These are phyloP conservation scores for Micropoecilia bifurca DNA, from an alignment of 2,797 vertebrate species.

Conservation along the genomic window DNA sequence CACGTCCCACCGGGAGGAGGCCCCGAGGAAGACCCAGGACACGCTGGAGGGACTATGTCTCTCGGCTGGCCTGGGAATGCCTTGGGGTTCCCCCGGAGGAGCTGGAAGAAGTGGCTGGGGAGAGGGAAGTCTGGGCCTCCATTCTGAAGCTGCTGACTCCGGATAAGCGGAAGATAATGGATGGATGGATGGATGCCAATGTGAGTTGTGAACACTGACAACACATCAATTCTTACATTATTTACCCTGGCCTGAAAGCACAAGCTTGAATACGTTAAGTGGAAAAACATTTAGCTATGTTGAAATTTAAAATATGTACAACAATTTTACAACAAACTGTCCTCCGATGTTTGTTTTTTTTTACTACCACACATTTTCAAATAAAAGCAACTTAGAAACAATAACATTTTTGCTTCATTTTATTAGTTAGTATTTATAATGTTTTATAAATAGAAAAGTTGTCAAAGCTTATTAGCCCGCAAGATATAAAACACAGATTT, in stretches of 20 bases:
- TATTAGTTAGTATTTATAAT: slow-evolving; percentile 3
- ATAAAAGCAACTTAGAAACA: background rate
- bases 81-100: too few relatives aligned
- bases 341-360: background rate
- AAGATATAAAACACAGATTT: background rate
- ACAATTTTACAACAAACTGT: background rate
- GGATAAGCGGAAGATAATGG: too few relatives aligned
- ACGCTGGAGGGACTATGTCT: too few relatives aligned
- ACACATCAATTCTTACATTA: background rate
- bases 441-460: slow-evolving; percentile 11
- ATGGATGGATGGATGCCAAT: too few relatives aligned
- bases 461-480: slow-evolving; percentile 1
- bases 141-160: too few relatives aligned
- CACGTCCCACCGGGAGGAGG: too few relatives aligned
- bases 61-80: too few relatives aligned
- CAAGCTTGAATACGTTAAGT: background rate
- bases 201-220: background rate
- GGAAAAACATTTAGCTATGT: background rate
- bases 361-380: background rate
- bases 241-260: background rate
- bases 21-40: too few relatives aligned
- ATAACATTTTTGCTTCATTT: background rate
- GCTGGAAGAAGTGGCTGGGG: too few relatives aligned
- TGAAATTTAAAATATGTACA: background rate
- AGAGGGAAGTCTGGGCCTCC: too few relatives aligned